Evolutionary conservation across 2,888 invertebrate species (phyloP), one percentile per base, ranked within the genome.

Genomic region (Pristionchus exspectatus): DNA sequence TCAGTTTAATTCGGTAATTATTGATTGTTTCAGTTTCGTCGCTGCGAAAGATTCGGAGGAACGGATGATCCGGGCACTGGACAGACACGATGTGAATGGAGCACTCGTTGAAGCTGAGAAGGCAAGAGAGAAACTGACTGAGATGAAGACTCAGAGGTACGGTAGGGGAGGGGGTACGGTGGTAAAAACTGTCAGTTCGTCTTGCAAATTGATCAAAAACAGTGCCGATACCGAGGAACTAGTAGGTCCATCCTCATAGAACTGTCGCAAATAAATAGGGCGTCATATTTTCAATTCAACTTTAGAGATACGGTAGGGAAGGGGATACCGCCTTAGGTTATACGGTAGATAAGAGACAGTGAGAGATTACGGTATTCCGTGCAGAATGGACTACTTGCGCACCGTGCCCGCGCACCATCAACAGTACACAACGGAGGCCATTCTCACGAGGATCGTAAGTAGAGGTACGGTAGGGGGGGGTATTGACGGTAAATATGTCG

Each of bases 361-460:
- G 72, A 33, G 2, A 33, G 81, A 33, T 77, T 54, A 83, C 83
- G 83, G 83, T 44, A 63, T 69, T 72, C 27, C 10, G n/a, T 72
- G 9, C 72, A 87, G 87, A 30, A 66, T 54, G 10, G 30, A 16
- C n/a, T 77, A 33, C 33, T 77, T 88, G 14, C 33, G 16, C 30
- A 27, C 59, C 18, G 54, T 88, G 10, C 88, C 88, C 33, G 33
- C 5, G 18, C 88, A 88, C 30, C 38, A 63, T 12, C 54, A 7
- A 16, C 74, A 24, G 16, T 88, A 63, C 59, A 88, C 88, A 21
- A 59, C 33, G 16, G 88, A 88, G 24, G 88, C 77, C 21, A 74
- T 88, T 12, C 56, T 56, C 14, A 63, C 59, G 12, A 30, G 88
- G 38, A 33, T 88, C 12, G 63, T 77, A 21, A 24, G 38, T 21